Evolutionary conservation across 1,140 invertebrate species (phyloP).

Genomic region (Drosophila busckii): DNA sequence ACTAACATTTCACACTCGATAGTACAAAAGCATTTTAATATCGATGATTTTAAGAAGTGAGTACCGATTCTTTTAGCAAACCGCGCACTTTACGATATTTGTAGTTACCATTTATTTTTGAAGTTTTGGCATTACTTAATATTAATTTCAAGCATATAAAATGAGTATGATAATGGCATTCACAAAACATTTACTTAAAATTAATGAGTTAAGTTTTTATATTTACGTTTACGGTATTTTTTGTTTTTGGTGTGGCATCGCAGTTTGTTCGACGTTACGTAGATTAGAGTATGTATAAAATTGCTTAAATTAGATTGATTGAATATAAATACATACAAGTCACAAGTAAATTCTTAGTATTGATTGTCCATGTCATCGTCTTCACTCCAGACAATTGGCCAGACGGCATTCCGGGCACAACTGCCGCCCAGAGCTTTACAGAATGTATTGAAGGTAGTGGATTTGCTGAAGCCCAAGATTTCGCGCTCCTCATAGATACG

Average conservation of each 20-base stretch:
- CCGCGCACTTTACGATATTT: too few relatives aligned
- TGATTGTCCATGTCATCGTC: constrained; percentile 38
- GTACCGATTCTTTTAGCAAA: too few relatives aligned
- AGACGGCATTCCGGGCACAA: constrained; percentile 79
- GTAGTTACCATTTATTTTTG: too few relatives aligned
- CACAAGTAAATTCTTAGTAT: constrained; percentile 17
- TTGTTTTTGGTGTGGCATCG: constrained; percentile 34
- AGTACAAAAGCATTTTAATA: too few relatives aligned
- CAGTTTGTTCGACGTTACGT: constrained; percentile 31
- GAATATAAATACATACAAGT: not conserved
- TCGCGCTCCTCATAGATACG: constrained; percentile 98
- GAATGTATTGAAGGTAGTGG: constrained; percentile 93
- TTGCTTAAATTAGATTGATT: constrained; percentile 11
- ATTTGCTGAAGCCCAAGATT: constrained; percentile 90
- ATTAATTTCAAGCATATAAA: too few relatives aligned
- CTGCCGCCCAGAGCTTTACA: constrained; percentile 82
- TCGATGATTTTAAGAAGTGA: too few relatives aligned
- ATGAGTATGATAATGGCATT: too few relatives aligned
- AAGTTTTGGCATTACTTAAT: too few relatives aligned
- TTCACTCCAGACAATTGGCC: constrained; percentile 80
- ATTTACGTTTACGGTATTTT: not conserved
- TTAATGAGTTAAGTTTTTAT: not conserved
- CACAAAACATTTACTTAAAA: too few relatives aligned
- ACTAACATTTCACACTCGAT: too few relatives aligned
- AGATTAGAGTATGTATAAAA: constrained; percentile 10